Evolutionary conservation across 2,888 invertebrate genomes (phyloP), one percentile per base, ranked within the genome.

Genomic region (Eubasilissa splendida): DNA sequence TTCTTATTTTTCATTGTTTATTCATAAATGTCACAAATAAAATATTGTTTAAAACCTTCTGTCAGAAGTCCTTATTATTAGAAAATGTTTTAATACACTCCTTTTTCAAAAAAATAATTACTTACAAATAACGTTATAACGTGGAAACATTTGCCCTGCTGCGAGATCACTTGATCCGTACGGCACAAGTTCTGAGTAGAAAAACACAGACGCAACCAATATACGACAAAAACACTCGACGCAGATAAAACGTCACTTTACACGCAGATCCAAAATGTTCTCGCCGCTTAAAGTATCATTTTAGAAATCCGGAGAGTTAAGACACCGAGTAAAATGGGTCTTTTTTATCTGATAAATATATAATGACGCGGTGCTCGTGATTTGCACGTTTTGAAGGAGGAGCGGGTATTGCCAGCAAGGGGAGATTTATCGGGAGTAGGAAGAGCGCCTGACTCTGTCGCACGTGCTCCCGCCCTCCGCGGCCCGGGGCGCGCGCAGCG

Each of bases 401-500:
- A 53, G 70, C 11, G 14, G 10, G 22, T 22, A 2, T 70, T 70
- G 22, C 4, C 22, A 9, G 31, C 8, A 11, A 11, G 22, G 14
- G 54, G 52, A 33, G 54, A 56, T 73, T 73, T 33, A 22, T 58
- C 58, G 33, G 71, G n/a, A 73, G 50, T 33, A 73, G 71, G 71
- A 56, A 73, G 71, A 56, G 71, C 71, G 71, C 71, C 71, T 58
- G 76, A 56, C 65, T 76, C 65, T 65, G 59, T 76, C 63, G 31
- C 66, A 33, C 77, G 14, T 65, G 71, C 63, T 70, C 73, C 60
- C 76, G 71, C 70, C 77, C 80, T 70, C 59, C 59, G 56, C 76
- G 60, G 70, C 31, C 52, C n/a, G 76, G 68, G 73, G 71, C 80
- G 77, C 77, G 80, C 80, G 80, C 80, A 77, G 11, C 76, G 53